phyloP scores from a whole-genome alignment of 1,140 invertebrate genomes.

The Centruroides sculpturatus region DNA sequence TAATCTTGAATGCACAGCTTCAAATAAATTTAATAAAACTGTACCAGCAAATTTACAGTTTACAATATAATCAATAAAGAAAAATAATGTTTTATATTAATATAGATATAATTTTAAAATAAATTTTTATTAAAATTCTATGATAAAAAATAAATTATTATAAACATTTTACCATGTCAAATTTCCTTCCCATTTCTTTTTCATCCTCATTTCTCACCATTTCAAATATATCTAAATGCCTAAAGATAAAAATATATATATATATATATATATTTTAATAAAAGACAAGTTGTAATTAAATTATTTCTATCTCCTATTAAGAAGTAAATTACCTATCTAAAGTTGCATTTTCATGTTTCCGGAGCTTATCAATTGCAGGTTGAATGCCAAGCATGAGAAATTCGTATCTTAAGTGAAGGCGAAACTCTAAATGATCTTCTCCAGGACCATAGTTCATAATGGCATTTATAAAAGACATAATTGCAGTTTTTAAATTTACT shows the following conservation, averaged over 20 bases:
- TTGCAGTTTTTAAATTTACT: slow-evolving; percentile 81
- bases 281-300: too few species aligned
- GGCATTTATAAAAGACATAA: slow-evolving; percentile 97
- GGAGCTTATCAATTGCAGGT: slow-evolving; percentile 82
- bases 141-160: too few species aligned
- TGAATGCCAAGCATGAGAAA: slow-evolving; percentile 93
- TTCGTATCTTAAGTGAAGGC: slow-evolving; percentile 89
- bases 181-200: slow-evolving; percentile 77
- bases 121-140: too few species aligned
- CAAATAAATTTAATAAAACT: too few species aligned
- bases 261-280: too few species aligned
- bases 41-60: too few species aligned
- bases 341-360: slow-evolving; percentile 83
- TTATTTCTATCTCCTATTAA: slow-evolving; percentile 23
- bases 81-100: too few species aligned
- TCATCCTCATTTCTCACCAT: slow-evolving; percentile 96
- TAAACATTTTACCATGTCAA: slow-evolving; percentile 43
- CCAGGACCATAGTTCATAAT: slow-evolving; percentile 91
- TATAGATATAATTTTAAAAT: too few species aligned
- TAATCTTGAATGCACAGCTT: too few species aligned
- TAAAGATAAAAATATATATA: slow-evolving; percentile 21
- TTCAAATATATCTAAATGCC: slow-evolving; percentile 87
- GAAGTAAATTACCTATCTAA: slow-evolving; percentile 48
- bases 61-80: too few species aligned
- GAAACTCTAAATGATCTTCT: slow-evolving; percentile 88